Percentiles rank a stretch among this genome's conserved stretches.
Conservation (phyloP, 2,113 vertebrate species). For the Kobus ellipsiprymnus region DNA sequence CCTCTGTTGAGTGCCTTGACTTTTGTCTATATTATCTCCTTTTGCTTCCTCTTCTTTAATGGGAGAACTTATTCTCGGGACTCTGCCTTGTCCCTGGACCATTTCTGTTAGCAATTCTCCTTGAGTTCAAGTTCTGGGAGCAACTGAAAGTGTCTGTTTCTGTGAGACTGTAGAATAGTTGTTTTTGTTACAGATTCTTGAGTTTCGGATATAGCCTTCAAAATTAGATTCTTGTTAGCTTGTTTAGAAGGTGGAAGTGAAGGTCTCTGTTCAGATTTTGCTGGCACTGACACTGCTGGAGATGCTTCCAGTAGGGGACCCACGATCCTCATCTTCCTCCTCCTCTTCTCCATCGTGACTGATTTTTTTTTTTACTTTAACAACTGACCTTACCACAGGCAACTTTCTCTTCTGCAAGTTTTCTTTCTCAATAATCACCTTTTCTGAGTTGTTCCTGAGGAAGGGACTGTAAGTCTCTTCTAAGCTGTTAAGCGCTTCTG, state of each 20-base stretch:
- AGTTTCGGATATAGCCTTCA: constrained; percentile 98
- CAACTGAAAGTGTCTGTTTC: constrained; percentile 95
- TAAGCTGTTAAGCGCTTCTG: constrained; percentile 75
- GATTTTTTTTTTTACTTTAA: constrained; percentile 83
- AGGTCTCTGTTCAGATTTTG: constrained; percentile 95
- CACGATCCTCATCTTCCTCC: constrained; percentile 83
- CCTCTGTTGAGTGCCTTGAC: constrained; percentile 69
- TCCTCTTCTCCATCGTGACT: constrained; percentile 85
- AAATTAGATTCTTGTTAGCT: constrained; percentile 96
- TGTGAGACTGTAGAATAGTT: constrained; percentile 88
- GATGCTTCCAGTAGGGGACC: constrained; percentile 81
- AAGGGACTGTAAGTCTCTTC: constrained; percentile 80
- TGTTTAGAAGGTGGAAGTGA: constrained; percentile 96
- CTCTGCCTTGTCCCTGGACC: constrained; percentile 87
- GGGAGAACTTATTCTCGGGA: constrained; percentile 78
- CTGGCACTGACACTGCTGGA: constrained; percentile 93
- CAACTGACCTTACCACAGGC: constrained; percentile 92
- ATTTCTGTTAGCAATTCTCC: constrained; percentile 89
- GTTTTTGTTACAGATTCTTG: constrained; percentile 97
- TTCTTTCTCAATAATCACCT: constrained; percentile 85
- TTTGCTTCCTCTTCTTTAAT: constrained; percentile 79
- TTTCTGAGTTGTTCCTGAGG: constrained; percentile 79
- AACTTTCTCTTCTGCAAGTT: constrained; percentile 90
- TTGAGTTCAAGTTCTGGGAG: constrained; percentile 89
- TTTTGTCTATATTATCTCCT: constrained; percentile 77